phyloP scores from a whole-genome alignment of 2,113 vertebrate species.

The Rousettus leschenaultii region DNA sequence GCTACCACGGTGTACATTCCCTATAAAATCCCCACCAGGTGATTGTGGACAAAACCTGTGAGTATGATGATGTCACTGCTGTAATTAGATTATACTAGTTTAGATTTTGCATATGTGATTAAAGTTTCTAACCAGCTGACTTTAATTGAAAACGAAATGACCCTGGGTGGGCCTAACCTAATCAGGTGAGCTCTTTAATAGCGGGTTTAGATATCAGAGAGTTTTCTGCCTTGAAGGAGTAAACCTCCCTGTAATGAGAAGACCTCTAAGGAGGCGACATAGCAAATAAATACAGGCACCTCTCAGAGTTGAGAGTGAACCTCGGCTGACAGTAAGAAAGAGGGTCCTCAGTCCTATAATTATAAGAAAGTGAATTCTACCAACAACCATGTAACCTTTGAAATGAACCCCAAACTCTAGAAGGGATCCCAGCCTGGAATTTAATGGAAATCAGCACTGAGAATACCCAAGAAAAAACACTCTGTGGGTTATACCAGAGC shows the following conservation, averaged over 20 bases:
- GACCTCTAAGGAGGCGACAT: neutral
- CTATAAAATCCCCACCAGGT: neutral
- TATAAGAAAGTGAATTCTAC: neutral
- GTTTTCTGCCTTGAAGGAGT: neutral
- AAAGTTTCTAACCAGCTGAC: neutral
- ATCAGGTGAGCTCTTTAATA: neutral
- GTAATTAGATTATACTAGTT: neutral
- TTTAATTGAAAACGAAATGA: neutral
- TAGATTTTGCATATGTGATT: neutral
- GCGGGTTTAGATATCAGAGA: neutral
- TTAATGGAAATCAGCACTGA: conserved; percentile 27
- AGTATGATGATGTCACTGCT: neutral
- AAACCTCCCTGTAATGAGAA: neutral
- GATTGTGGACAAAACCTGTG: neutral
- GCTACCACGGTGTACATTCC: too few relatives aligned
- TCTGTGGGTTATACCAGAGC: neutral
- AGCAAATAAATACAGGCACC: neutral
- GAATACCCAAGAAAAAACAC: neutral
- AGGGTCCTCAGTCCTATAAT: neutral
- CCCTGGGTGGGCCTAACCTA: neutral
- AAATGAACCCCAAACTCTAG: neutral
- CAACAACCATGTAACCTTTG: neutral
- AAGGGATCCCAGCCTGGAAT: neutral
- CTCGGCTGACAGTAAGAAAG: neutral
- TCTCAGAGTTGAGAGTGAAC: neutral